These are phyloP conservation scores for Triplophysa tibetana DNA, from an alignment of 2,113 vertebrate species.

Conservation along the genomic window DNA sequence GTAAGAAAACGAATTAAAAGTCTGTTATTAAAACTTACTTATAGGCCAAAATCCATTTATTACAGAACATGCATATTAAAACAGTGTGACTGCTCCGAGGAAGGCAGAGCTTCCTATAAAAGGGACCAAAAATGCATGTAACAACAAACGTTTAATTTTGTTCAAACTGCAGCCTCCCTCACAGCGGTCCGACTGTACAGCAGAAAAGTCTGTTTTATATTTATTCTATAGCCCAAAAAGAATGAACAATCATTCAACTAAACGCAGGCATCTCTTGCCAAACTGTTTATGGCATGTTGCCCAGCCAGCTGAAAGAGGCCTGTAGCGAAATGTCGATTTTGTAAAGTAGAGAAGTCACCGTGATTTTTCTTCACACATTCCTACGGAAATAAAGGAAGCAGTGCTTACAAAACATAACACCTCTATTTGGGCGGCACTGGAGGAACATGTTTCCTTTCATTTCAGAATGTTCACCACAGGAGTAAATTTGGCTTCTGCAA, in stretches of 20 bases:
- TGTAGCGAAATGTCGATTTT: constrained; percentile 12
- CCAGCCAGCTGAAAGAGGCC: constrained; percentile 1
- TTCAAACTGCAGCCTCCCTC: too few species aligned
- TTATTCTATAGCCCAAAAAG: too few species aligned
- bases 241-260: constrained; percentile 10
- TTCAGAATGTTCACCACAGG: constrained; percentile 8
- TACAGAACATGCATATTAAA: too few species aligned
- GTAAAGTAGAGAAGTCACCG: background rate
- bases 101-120: too few species aligned
- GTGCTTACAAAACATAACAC: constrained; percentile 20
- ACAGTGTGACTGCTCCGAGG: too few species aligned
- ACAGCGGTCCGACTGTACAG: too few species aligned
- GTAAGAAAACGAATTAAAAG: too few species aligned
- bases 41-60: too few species aligned
- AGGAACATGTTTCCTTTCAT: background rate
- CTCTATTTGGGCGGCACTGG: background rate
- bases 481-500: constrained; percentile 3
- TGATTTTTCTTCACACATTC: constrained; percentile 20
- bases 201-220: constrained; percentile 5
- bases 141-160: too few species aligned
- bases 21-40: too few species aligned
- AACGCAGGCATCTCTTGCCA: background rate
- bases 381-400: background rate
- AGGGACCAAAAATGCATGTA: too few species aligned
- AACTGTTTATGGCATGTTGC: constrained; percentile 27